phyloP scores from a whole-genome alignment of 1,140 invertebrate genomes.

The Zaprionus ornatus region DNA sequence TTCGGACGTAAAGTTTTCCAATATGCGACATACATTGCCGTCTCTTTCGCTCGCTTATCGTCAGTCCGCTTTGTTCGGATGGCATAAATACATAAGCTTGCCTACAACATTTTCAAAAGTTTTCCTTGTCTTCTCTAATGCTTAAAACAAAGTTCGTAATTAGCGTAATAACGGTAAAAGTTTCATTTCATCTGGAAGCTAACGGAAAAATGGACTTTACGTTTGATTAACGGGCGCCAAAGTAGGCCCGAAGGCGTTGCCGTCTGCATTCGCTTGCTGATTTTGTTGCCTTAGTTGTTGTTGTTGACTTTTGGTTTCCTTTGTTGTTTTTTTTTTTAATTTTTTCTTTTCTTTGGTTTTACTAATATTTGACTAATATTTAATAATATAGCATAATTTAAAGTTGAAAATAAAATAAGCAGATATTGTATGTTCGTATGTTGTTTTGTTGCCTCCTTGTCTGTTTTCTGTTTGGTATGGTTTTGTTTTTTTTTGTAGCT shows the following conservation, averaged over 20 bases:
- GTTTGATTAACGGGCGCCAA: background rate
- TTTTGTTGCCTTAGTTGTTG: constrained; percentile 32
- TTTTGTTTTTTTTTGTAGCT: constrained; percentile 56
- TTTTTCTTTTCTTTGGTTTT: constrained; percentile 40
- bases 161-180: background rate
- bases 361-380: constrained; percentile 77
- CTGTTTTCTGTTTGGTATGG: constrained; percentile 45
- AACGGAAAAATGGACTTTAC: constrained; percentile 5
- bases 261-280: constrained; percentile 29
- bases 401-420: constrained; percentile 78
- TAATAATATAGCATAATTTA: constrained; percentile 77
- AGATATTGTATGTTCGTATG: constrained; percentile 71
- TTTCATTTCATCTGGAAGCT: background rate
- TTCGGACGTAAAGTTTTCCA: constrained; percentile 23
- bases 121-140: background rate
- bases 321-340: constrained; percentile 18
- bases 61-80: constrained; percentile 10
- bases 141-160: background rate
- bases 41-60: background rate
- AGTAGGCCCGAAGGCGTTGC: constrained; percentile 2
- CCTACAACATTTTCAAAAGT: background rate
- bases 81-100: background rate
- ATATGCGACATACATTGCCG: background rate
- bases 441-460: constrained; percentile 54
- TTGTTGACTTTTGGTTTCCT: constrained; percentile 22